Evolutionary conservation across 2,888 invertebrate species (phyloP), one percentile per base, ranked within the genome.

Genomic region (Scaptodrosophila latifasciaeformis): DNA sequence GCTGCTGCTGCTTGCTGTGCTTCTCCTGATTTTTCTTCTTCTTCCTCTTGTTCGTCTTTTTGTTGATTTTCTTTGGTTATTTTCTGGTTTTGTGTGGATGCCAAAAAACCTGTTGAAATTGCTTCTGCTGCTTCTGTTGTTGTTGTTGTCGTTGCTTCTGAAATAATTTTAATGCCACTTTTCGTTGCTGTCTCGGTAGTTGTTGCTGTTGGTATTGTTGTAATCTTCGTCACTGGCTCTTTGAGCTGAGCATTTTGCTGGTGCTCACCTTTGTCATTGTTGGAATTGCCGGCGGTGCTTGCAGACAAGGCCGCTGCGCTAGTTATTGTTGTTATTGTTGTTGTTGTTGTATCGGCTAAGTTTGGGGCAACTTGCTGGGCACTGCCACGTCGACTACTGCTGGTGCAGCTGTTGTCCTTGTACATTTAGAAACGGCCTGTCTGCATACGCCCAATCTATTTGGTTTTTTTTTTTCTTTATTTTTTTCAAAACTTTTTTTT

Each of bases 341-440:
- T 67, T 47, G 75, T 64, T 34, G 78, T 77, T n/a, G 74, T 74
- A 54, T 77, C 52, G 78, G 74, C 21, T 70, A 49, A 29, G 77
- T 75, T 35, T 71, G 65, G 9, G 59, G 58, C 9, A 29, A 60
- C 3, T 34, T 21, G 70, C 15, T 35, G 55, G 69, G 67, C 70
- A 62, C 52, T 71, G 68, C 60, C 69, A 77, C 79, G 81, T 81
- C 81, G 75, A 75, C 81, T 80, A 84, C 84, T 83, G 83, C 84
- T 84, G 67, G 74, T 82, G 82, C 84, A 84, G 84, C 82, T 80
- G 74, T 72, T 84, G 77, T 84, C 80, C 69, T 83, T 82, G 83
- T 81, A 83, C 83, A 83, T 83, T 83, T 83, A 83, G 76, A 70
- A n/a, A 53, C 70, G 77, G 71, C 77, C 54, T 61, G 62, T 72